Evolutionary conservation across 2,888 invertebrate genomes (phyloP).

Genomic region (Cremastinae sp.): DNA sequence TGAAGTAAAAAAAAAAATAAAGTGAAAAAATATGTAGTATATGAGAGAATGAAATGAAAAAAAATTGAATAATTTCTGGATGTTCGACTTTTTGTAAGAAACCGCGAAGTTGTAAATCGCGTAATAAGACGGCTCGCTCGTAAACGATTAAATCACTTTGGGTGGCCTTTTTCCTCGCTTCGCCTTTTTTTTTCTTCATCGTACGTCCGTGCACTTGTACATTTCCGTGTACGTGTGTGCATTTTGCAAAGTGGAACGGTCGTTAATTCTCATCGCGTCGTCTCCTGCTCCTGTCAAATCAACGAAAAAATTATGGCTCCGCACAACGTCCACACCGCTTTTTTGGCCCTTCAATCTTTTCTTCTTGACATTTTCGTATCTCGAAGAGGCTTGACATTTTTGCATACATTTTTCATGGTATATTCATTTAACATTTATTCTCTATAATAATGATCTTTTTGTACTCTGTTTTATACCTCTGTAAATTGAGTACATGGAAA

Average conservation of each 20-base stretch:
- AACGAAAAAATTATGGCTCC: conserved; percentile 3
- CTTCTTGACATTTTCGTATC: conserved; percentile 4
- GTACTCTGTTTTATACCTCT: too few species aligned
- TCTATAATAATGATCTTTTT: too few species aligned
- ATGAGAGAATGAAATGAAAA: too few species aligned
- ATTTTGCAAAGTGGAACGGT: conserved; percentile 38
- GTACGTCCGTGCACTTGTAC: background rate
- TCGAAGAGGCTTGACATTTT: background rate
- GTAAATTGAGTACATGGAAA: too few species aligned
- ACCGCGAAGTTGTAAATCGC: conserved; percentile 38
- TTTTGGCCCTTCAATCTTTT: background rate
- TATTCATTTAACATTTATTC: too few species aligned
- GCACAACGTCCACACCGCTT: background rate
- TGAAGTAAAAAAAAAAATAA: too few species aligned
- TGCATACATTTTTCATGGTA: too few species aligned
- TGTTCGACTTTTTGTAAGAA: conserved; percentile 2
- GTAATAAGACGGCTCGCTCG: conserved; percentile 27
- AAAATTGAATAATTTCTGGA: too few species aligned
- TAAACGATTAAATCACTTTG: conserved; percentile 24
- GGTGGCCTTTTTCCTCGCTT: conserved; percentile 14
- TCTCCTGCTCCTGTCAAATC: conserved; percentile 1
- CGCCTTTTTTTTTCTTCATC: too few species aligned
- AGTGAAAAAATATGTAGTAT: too few species aligned
- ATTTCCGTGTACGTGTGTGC: background rate
- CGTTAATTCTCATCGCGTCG: conserved; percentile 23